Conservation (phyloP, 2,888 invertebrate genomes). For the Drosophila neotestacea region DNA sequence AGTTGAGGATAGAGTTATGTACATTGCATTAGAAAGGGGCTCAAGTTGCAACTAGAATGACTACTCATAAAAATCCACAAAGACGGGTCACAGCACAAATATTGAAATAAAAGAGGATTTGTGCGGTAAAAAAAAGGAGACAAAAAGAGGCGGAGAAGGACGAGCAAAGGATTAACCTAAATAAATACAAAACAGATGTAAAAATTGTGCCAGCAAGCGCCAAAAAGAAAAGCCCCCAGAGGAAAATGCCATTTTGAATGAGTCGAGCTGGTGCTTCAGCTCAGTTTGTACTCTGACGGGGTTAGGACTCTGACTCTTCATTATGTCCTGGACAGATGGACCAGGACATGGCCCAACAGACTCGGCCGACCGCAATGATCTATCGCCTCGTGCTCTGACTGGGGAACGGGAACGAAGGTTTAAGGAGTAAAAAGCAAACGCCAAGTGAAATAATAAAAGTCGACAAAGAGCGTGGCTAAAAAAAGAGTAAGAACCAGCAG, state of each 20-base stretch:
- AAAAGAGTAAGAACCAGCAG: constrained; percentile 9
- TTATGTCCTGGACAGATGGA: constrained; percentile 43
- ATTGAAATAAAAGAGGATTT: constrained; percentile 66
- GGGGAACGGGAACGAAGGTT: not conserved
- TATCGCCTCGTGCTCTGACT: constrained; percentile 51
- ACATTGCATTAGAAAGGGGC: constrained; percentile 40
- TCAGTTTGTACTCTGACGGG: constrained; percentile 14
- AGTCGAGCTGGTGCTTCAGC: constrained; percentile 22
- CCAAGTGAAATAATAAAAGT: constrained; percentile 72
- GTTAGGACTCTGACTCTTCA: constrained; percentile 48
- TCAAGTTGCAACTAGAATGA: constrained; percentile 42
- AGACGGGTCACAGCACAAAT: constrained; percentile 58
- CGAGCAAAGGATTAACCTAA: constrained; percentile 76
- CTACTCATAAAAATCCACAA: constrained; percentile 62
- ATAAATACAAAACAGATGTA: constrained; percentile 76
- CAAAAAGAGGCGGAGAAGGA: constrained; percentile 11
- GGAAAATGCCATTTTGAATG: constrained; percentile 65
- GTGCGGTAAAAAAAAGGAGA: constrained; percentile 1
- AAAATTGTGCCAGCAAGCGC: constrained; percentile 64
- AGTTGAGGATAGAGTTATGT: constrained; percentile 24
- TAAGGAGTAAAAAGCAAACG: constrained; percentile 54
- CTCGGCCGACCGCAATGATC: constrained; percentile 75
- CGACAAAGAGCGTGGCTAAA: constrained; percentile 46
- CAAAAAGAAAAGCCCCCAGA: constrained; percentile 32
- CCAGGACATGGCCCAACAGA: constrained; percentile 36